Conservation (phyloP, 1,140 invertebrate genomes). For the Sminthurinus signatus region DNA sequence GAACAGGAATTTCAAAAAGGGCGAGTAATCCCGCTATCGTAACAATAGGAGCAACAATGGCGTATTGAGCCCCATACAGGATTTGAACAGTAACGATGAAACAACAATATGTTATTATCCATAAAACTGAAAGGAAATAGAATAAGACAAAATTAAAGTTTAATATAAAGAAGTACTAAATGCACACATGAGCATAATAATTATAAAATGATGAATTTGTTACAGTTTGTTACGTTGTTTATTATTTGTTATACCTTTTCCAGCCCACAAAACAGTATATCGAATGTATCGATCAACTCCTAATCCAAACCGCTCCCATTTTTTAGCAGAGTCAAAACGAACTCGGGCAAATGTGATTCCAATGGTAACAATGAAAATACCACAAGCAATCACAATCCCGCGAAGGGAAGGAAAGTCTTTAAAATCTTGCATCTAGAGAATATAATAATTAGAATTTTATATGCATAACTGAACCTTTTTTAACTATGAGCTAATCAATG, state of each 20-base stretch:
- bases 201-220: too few relatives aligned
- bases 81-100: slow-evolving; percentile 10
- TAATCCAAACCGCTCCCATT: slow-evolving; percentile 27
- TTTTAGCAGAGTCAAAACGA: slow-evolving; percentile 23
- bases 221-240: too few relatives aligned
- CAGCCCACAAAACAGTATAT: slow-evolving; percentile 21
- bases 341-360: slow-evolving; percentile 31
- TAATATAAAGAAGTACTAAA: too few relatives aligned
- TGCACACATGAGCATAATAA: too few relatives aligned
- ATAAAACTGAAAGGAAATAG: slow-evolving; percentile 24
- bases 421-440: slow-evolving; percentile 27
- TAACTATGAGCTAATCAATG: too few relatives aligned
- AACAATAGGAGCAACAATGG: not conserved
- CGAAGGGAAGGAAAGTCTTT: slow-evolving; percentile 22
- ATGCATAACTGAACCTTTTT: too few relatives aligned
- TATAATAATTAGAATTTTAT: too few relatives aligned
- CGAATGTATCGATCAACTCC: slow-evolving; percentile 26
- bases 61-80: not conserved
- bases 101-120: slow-evolving; percentile 14
- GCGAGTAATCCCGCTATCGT: not conserved
- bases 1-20: slow-evolving; percentile 23
- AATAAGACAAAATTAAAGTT: too few relatives aligned
- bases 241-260: too few relatives aligned
- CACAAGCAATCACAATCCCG: slow-evolving; percentile 18
- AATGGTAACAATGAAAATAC: slow-evolving; percentile 11